Conservation (phyloP, 2,797 vertebrate genomes). For the Oreochromis grahami region DNA sequence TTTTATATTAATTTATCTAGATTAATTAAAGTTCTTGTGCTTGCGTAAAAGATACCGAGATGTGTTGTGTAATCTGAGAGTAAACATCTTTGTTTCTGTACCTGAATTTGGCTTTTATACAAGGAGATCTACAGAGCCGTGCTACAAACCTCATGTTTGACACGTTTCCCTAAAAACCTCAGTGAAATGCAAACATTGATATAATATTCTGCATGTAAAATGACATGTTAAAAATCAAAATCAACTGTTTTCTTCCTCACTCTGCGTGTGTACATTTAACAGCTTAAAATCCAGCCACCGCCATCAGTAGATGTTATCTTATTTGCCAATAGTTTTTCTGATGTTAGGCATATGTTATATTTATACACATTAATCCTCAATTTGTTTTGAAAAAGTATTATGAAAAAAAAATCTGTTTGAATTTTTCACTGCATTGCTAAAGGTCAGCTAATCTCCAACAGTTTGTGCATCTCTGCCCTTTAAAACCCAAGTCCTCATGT, state of each 20-base stretch:
- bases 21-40: not conserved
- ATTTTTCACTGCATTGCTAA: not conserved
- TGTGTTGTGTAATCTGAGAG: not conserved
- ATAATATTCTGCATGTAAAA: not conserved
- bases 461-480: not conserved
- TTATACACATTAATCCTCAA: not conserved
- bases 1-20: not conserved
- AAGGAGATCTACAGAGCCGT: not conserved
- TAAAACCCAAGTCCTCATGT: not conserved
- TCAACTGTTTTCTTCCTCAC: fast-evolving
- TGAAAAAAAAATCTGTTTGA: not conserved
- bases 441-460: not conserved
- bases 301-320: not conserved
- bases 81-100: not conserved
- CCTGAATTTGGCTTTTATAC: not conserved
- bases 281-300: not conserved
- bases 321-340: not conserved
- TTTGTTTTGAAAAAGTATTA: not conserved
- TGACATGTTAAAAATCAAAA: fast-evolving
- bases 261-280: not conserved
- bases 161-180: not conserved
- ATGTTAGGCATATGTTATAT: not conserved
- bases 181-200: not conserved
- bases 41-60: not conserved
- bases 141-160: not conserved